Evolutionary conservation across 2,113 vertebrate genomes (phyloP).

Genomic region (Seriola dumerili): DNA sequence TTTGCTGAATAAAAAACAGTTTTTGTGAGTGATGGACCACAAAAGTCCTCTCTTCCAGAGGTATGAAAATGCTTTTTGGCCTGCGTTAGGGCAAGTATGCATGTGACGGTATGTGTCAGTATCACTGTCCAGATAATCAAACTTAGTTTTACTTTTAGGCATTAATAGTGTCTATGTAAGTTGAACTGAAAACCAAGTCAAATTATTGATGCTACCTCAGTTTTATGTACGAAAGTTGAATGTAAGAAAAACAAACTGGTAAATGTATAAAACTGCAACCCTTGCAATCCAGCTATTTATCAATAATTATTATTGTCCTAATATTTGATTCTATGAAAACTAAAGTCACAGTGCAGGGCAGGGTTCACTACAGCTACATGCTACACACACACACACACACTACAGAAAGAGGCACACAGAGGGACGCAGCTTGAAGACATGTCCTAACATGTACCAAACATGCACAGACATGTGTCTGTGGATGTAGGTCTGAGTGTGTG

Average conservation of each 20-base stretch:
- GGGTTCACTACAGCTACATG: background rate
- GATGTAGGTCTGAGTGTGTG: background rate
- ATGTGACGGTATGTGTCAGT: background rate
- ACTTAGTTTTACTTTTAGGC: background rate
- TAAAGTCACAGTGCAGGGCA: background rate
- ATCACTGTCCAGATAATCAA: background rate
- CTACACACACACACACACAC: background rate
- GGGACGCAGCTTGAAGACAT: slow-evolving; percentile 27
- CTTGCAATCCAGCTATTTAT: too few species aligned
- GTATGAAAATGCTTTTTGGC: background rate
- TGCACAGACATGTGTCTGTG: slow-evolving; percentile 17
- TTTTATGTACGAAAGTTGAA: too few species aligned
- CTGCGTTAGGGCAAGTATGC: background rate
- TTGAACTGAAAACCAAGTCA: too few species aligned
- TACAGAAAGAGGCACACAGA: background rate
- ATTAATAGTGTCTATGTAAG: too few species aligned
- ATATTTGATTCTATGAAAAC: background rate
- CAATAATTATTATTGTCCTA: background rate
- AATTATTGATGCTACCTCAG: too few species aligned
- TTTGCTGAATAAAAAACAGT: background rate
- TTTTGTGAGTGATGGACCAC: background rate
- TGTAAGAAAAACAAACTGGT: background rate
- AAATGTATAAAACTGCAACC: background rate
- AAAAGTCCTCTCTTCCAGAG: background rate
- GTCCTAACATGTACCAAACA: slow-evolving; percentile 30